Percentiles rank a stretch among this genome's conserved stretches.
These are phyloP conservation scores for Myripristis murdjan DNA, from an alignment of 2,797 vertebrate genomes.

Conservation along the genomic window DNA sequence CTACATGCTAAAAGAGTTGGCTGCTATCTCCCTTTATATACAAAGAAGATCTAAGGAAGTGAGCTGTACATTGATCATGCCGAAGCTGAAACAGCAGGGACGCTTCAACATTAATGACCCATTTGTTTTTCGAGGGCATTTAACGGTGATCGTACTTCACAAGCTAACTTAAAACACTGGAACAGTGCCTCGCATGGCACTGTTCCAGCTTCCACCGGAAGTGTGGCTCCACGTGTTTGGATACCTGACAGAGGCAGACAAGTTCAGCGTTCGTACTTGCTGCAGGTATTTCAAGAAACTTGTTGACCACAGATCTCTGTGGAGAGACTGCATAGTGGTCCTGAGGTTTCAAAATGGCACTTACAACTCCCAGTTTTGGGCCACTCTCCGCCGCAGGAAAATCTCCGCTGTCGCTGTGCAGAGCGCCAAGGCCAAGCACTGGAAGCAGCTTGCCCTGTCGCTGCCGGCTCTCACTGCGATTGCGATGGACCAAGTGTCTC, in stretches of 20 bases:
- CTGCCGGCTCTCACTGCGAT: slow-evolving; percentile 62
- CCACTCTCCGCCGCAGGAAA: slow-evolving; percentile 61
- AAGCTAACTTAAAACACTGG: background rate
- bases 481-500: slow-evolving; percentile 21
- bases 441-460: slow-evolving; percentile 24
- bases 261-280: slow-evolving; percentile 53
- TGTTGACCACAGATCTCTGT: slow-evolving; percentile 66
- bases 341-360: slow-evolving; percentile 34
- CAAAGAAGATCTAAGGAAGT: too few relatives aligned
- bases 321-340: slow-evolving; percentile 65
- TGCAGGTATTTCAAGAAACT: slow-evolving; percentile 70
- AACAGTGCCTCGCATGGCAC: background rate
- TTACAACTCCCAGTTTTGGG: slow-evolving; percentile 69
- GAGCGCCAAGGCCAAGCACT: slow-evolving; percentile 44
- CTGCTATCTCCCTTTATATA: too few relatives aligned
- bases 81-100: too few relatives aligned
- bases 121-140: background rate
- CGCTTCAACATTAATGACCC: too few relatives aligned
- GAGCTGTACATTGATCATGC: too few relatives aligned
- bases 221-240: slow-evolving; percentile 68
- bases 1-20: too few relatives aligned
- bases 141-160: background rate
- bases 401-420: slow-evolving; percentile 50
- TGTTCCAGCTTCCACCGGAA: slow-evolving; percentile 66
- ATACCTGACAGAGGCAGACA: slow-evolving; percentile 59